Percentiles rank a stretch among this genome's conserved stretches.
These are phyloP conservation scores for Basileuterus tristriatus DNA, from an alignment of 2,797 vertebrate species.

Conservation along the genomic window DNA sequence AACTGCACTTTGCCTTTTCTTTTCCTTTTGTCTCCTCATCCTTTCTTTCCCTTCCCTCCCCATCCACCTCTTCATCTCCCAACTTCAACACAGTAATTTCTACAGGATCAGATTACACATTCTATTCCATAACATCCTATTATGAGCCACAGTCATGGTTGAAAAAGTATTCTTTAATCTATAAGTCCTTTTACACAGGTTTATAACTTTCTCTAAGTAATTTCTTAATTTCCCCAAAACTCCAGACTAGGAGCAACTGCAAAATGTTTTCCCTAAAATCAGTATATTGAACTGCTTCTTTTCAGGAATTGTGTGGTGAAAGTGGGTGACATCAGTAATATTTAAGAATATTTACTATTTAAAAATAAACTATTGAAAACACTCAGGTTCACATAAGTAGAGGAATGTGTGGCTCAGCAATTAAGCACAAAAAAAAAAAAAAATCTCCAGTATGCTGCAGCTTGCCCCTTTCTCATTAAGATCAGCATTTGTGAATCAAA, in stretches of 20 bases:
- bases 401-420: neutral
- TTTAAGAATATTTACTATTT: neutral
- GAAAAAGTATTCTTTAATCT: neutral
- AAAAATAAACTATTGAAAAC: neutral
- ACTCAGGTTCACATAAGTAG: neutral
- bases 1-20: neutral
- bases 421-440: neutral
- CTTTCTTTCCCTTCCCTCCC: neutral
- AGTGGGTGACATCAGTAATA: neutral
- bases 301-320: neutral
- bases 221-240: neutral
- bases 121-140: neutral
- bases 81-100: neutral
- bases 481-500: neutral
- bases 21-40: neutral
- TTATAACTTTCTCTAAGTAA: neutral
- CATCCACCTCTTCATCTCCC: fast-evolving
- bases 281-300: neutral
- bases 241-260: neutral
- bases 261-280: neutral
- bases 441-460: neutral
- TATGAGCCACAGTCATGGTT: neutral
- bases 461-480: neutral
- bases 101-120: neutral
- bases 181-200: neutral